Conservation (phyloP, 2,797 vertebrate genomes). For the Typhlichthys eigenmanni region DNA sequence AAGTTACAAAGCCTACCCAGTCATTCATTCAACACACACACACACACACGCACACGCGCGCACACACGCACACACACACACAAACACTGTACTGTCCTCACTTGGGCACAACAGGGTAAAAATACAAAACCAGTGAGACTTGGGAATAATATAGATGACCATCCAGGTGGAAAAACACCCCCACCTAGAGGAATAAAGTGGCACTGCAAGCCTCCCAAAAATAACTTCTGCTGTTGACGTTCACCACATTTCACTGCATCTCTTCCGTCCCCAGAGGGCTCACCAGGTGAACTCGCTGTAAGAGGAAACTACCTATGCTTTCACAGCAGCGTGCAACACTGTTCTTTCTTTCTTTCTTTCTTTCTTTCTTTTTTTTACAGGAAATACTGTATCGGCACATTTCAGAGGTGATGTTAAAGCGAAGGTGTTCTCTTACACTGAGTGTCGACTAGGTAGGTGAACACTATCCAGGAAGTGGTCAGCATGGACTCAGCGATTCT, state of each 20-base stretch:
- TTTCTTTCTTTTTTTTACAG: background rate
- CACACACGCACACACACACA: background rate
- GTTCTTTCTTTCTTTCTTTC: conserved; percentile 24
- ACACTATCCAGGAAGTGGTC: conserved; percentile 53
- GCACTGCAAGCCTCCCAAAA: conserved; percentile 3
- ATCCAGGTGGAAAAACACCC: conserved; percentile 62
- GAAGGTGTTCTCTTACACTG: conserved; percentile 56
- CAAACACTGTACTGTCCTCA: conserved; percentile 10
- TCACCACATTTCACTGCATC: conserved; percentile 47
- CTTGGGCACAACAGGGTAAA: conserved; percentile 5
- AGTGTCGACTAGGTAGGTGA: conserved; percentile 36
- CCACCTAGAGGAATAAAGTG: conserved; percentile 59
- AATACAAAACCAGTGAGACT: conserved; percentile 6
- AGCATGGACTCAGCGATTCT: conserved; percentile 59
- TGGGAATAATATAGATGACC: conserved; percentile 7
- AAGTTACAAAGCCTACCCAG: conserved; percentile 36
- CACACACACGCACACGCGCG: background rate
- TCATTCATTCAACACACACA: conserved; percentile 23
- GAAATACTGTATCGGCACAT: conserved; percentile 63
- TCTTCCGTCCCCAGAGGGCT: conserved; percentile 51
- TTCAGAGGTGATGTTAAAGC: conserved; percentile 53
- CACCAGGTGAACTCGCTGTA: conserved; percentile 56
- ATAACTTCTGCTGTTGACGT: conserved; percentile 14
- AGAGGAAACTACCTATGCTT: conserved; percentile 60
- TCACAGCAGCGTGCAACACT: conserved; percentile 52